Percentiles rank a stretch among this genome's conserved stretches.
phyloP scores from a whole-genome alignment of 2,888 invertebrate species.

The Drosophila colorata region DNA sequence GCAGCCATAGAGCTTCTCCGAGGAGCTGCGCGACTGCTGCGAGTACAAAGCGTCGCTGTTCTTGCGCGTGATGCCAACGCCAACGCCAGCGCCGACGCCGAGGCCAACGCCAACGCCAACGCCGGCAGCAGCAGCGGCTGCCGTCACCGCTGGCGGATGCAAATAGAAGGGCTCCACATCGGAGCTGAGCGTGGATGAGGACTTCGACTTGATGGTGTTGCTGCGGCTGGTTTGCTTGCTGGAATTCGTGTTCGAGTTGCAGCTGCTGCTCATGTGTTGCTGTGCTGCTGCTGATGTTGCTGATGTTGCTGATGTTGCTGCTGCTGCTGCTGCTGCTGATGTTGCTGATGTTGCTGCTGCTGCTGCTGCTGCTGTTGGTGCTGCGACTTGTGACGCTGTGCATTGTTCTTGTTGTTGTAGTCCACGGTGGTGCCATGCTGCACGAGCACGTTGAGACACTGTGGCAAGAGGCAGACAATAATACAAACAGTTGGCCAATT shows the following conservation, averaged over 20 bases:
- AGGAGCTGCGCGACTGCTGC: constrained; percentile 81
- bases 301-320: constrained; percentile 58
- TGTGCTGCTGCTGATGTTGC: constrained; percentile 50
- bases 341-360: constrained; percentile 45
- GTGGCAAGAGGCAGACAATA: constrained; percentile 51
- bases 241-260: constrained; percentile 81
- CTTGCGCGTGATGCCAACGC: constrained; percentile 71
- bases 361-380: constrained; percentile 65
- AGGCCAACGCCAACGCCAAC: constrained; percentile 40
- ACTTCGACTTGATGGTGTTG: constrained; percentile 85
- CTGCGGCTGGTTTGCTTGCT: constrained; percentile 84
- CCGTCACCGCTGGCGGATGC: constrained; percentile 88
- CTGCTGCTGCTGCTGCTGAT: constrained; percentile 56
- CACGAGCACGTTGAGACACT: constrained; percentile 93
- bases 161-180: constrained; percentile 90
- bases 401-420: constrained; percentile 82
- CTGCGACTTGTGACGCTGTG: constrained; percentile 80
- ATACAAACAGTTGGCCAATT: not conserved
- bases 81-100: constrained; percentile 37
- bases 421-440: constrained; percentile 92
- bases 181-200: constrained; percentile 85
- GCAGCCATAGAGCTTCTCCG: constrained; percentile 83
- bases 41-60: constrained; percentile 83
- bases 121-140: constrained; percentile 41
- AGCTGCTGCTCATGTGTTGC: constrained; percentile 72